Conservation (phyloP, 2,797 vertebrate genomes). For the Tachyglossus aculeatus region DNA sequence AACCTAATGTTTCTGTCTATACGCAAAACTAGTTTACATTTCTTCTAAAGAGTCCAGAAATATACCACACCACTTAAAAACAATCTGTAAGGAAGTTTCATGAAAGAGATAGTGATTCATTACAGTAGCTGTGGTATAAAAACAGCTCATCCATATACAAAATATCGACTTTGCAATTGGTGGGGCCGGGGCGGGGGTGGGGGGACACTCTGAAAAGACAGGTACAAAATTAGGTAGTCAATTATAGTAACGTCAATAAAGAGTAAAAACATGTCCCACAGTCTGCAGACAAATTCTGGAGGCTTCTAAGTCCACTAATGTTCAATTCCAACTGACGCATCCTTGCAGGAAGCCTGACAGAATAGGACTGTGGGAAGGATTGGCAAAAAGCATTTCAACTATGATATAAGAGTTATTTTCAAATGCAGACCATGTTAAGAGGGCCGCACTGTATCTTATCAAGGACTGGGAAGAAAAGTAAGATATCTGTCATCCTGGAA, state of each 20-base stretch:
- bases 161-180: too few relatives aligned
- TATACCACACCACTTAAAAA: conserved; percentile 15
- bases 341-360: neutral
- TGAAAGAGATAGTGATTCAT: conserved; percentile 34
- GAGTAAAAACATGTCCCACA: neutral
- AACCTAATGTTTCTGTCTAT: neutral
- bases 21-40: neutral
- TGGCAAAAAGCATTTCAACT: neutral
- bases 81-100: conserved; percentile 29
- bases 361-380: neutral
- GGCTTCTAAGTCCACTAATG: neutral
- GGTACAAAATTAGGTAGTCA: neutral
- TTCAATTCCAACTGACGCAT: neutral
- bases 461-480: too few relatives aligned
- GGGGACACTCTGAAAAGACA: neutral
- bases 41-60: neutral
- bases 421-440: too few relatives aligned
- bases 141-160: too few relatives aligned
- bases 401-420: too few relatives aligned
- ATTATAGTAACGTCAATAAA: neutral
- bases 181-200: too few relatives aligned
- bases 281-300: too few relatives aligned
- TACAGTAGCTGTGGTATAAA: too few relatives aligned
- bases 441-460: too few relatives aligned
- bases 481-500: too few relatives aligned